phyloP scores from a whole-genome alignment of 2,888 invertebrate species.

The Nephrotoma guestfalica region DNA sequence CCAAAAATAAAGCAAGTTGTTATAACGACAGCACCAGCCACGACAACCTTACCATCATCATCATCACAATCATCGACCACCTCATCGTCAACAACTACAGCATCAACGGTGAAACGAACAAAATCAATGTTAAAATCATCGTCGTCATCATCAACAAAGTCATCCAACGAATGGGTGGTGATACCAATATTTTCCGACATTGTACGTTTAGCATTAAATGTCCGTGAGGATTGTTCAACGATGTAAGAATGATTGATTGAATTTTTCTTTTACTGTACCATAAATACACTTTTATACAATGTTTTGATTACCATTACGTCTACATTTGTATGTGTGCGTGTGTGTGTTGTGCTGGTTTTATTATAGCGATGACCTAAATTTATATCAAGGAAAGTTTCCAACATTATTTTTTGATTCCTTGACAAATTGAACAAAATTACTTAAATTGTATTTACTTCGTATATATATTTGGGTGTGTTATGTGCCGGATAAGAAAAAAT shows the following conservation, averaged over 20 bases:
- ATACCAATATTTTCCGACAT: conserved; percentile 34
- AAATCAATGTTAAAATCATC: conserved; percentile 13
- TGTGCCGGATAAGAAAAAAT: background rate
- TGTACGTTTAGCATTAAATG: conserved; percentile 31
- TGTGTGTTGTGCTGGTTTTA: background rate
- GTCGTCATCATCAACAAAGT: conserved; percentile 8
- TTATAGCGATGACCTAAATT: background rate
- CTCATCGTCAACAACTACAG: background rate
- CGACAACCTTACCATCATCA: conserved; percentile 11
- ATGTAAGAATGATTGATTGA: conserved; percentile 19
- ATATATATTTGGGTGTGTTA: background rate
- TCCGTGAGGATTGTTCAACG: conserved; percentile 30
- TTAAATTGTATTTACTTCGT: background rate
- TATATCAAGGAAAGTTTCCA: background rate
- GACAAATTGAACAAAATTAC: background rate
- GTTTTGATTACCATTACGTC: background rate
- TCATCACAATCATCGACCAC: background rate
- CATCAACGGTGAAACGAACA: conserved; percentile 11
- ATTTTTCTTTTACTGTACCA: background rate
- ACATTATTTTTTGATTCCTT: background rate
- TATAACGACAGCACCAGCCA: background rate
- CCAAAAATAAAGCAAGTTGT: background rate
- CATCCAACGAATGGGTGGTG: conserved; percentile 29
- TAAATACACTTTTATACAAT: background rate
- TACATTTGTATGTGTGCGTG: background rate